Evolutionary conservation across 2,888 invertebrate species (phyloP), one percentile per base, ranked within the genome.

Genomic region (Laothoe populi): DNA sequence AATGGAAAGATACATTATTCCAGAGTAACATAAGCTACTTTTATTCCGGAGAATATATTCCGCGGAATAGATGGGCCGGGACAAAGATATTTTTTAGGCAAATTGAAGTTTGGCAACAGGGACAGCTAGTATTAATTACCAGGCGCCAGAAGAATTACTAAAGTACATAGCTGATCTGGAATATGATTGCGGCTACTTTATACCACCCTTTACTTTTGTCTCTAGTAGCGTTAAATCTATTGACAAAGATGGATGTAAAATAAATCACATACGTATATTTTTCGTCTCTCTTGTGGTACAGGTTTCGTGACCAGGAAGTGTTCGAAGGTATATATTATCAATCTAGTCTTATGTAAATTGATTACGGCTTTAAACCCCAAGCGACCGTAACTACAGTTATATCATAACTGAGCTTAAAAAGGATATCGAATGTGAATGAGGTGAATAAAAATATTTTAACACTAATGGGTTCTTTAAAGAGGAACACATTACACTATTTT

Each of bases 301-400:
- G 7, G 19, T 11, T 31, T 53, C 31, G 53, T 53, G 53, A 53
- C 19, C 19, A 53, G 53, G 19, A 53, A 53, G 35, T 7, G 19
- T 35, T 53, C 31, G 16, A 49, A 49, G 23, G 8, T 31, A 7
- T 26, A 26, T 31, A 26, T 49, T 26, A 49, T 49, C 31, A 49
- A 49, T 49, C 49, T 26, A 53, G 31, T 53, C 16, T 53, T 53
- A 53, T 35, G 53, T 53, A 53, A 53, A 53, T 31, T 49, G 49
- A 49, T 53, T 53, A 35, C 19, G 31, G 31, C 53, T 35, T 53
- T n/a, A 31, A 53, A 35, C 35, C 53, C 35, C 19, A 35, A 53
- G 16, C 16, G 16, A 49, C 11, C 4, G 10, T 31, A 35, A 53
- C 31, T 53, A 35, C 11, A 5, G 31, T 53, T 35, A 35, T 35